A percentile compares a stretch with the other conserved stretches of the same genome.
phyloP scores from a whole-genome alignment of 1,140 invertebrate species.

The Drosophila melanogaster region DNA sequence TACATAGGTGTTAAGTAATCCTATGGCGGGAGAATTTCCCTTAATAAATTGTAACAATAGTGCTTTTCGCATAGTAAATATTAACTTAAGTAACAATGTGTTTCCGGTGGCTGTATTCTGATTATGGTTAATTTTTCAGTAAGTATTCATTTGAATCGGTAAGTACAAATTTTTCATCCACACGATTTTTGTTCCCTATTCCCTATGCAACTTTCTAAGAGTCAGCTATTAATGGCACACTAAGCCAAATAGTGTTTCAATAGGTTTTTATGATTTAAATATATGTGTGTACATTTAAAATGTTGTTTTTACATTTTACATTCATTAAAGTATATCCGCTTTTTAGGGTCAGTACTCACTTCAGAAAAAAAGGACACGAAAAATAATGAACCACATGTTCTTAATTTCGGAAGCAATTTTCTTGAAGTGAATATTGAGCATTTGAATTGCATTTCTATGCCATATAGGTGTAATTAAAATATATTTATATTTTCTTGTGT shows the following conservation, averaged over 20 bases:
- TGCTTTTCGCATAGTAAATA: constrained; percentile 27
- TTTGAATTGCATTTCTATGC: constrained; percentile 43
- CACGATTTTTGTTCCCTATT: background rate
- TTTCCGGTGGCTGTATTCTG: constrained; percentile 12
- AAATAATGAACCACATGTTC: background rate
- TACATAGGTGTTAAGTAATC: constrained; percentile 16
- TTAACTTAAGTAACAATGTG: constrained; percentile 47
- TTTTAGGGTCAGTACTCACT: constrained; percentile 34
- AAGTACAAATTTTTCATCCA: constrained; percentile 48
- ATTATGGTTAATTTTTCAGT: constrained; percentile 7
- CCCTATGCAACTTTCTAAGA: constrained; percentile 51
- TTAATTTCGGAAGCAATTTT: constrained; percentile 5
- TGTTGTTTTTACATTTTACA: constrained; percentile 41
- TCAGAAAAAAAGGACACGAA: background rate
- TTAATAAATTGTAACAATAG: constrained; percentile 26
- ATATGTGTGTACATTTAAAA: constrained; percentile 18
- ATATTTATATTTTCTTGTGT: constrained; percentile 57
- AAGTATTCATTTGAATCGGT: constrained; percentile 21
- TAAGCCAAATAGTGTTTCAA: constrained; percentile 36
- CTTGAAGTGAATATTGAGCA: constrained; percentile 41
- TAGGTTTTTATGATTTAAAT: constrained; percentile 7
- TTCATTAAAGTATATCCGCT: constrained; percentile 28
- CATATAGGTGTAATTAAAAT: constrained; percentile 64
- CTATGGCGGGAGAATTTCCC: constrained; percentile 23
- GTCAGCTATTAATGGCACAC: constrained; percentile 22